Conservation (phyloP, 2,888 invertebrate species). For the Brassicogethes aeneus region DNA sequence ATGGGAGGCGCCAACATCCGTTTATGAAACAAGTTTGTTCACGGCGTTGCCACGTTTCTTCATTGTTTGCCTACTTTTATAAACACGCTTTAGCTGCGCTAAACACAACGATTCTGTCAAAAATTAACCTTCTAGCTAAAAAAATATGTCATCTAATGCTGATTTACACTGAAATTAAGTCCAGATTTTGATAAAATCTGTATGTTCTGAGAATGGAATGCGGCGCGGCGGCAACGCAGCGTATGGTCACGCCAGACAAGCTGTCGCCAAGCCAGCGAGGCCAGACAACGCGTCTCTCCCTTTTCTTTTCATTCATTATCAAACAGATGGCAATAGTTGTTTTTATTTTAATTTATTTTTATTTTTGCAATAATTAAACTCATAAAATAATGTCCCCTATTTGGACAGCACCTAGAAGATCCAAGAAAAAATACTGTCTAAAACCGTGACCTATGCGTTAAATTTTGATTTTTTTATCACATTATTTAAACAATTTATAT, state of each 20-base stretch:
- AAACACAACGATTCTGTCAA: neutral
- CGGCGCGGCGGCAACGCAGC: conserved; percentile 56
- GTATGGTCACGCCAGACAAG: conserved; percentile 79
- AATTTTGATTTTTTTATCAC: too few species aligned
- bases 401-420: too few species aligned
- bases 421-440: too few species aligned
- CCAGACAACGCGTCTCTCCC: conserved; percentile 70
- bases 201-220: conserved; percentile 34
- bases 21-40: conserved; percentile 63
- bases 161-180: too few species aligned
- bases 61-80: conserved; percentile 23
- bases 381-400: too few species aligned
- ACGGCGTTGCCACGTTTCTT: conserved; percentile 46
- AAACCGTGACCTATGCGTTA: too few species aligned
- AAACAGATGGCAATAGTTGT: conserved; percentile 3
- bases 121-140: neutral
- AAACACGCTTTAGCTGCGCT: neutral
- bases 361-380: too few species aligned
- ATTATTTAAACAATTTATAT: too few species aligned
- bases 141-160: too few species aligned
- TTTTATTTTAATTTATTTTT: neutral
- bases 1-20: conserved; percentile 54
- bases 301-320: conserved; percentile 14
- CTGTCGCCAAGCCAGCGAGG: conserved; percentile 82
- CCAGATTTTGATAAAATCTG: neutral